These are phyloP conservation scores for Bombylius major DNA, from an alignment of 2,888 invertebrate genomes.

Conservation along the genomic window DNA sequence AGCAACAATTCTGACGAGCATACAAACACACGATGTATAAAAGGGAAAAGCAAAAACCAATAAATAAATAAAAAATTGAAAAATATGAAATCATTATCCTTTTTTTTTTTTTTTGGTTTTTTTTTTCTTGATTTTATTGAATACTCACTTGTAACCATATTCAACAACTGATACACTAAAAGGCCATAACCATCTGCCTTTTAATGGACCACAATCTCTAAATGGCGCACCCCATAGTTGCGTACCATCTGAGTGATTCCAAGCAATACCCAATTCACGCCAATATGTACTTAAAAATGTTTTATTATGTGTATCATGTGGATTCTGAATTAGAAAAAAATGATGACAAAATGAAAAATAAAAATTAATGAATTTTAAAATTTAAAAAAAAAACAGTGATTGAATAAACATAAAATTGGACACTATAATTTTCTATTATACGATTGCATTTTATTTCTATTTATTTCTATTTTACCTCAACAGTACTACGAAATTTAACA, in stretches of 20 bases:
- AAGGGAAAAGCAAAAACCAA: not conserved
- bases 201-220: slow-evolving; percentile 34
- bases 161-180: slow-evolving; percentile 35
- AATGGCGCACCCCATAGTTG: slow-evolving; percentile 38
- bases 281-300: slow-evolving; percentile 34
- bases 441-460: not conserved
- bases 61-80: not conserved
- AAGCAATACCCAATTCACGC: slow-evolving; percentile 35
- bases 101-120: not conserved
- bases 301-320: slow-evolving; percentile 32
- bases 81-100: not conserved
- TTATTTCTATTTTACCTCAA: slow-evolving; percentile 25
- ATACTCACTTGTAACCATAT: slow-evolving; percentile 31
- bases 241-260: slow-evolving; percentile 34
- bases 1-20: slow-evolving; percentile 41
- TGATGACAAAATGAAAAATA: not conserved
- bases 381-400: not conserved
- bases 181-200: slow-evolving; percentile 37
- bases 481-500: slow-evolving; percentile 36
- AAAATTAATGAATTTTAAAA: not conserved
- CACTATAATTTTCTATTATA: not conserved
- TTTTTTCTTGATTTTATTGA: not conserved
- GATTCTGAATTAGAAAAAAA: slow-evolving; percentile 21
- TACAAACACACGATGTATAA: slow-evolving; percentile 1
- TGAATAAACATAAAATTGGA: not conserved